phyloP scores from a whole-genome alignment of 2,888 invertebrate genomes.

The Rhamphomyia laevipes region DNA sequence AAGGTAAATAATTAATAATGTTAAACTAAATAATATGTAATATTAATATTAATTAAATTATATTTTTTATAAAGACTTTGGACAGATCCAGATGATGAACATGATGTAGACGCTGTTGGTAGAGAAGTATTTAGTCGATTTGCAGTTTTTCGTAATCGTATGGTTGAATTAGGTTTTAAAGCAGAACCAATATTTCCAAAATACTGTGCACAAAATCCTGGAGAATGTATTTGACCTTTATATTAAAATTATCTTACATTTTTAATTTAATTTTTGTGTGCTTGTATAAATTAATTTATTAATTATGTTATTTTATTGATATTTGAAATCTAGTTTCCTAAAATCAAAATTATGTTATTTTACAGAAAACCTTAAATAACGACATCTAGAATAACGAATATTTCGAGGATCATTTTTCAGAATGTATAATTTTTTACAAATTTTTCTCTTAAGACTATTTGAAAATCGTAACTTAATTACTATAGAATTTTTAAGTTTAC shows the following conservation, averaged over 20 bases:
- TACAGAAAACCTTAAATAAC: too few relatives aligned
- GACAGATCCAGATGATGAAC: slow-evolving; percentile 36
- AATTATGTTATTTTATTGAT: too few relatives aligned
- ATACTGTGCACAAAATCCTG: slow-evolving; percentile 38
- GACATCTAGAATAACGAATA: too few relatives aligned
- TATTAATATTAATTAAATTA: not conserved
- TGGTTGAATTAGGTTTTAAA: slow-evolving; percentile 34
- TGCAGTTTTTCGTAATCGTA: slow-evolving; percentile 36
- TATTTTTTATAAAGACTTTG: slow-evolving; percentile 24
- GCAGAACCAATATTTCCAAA: slow-evolving; percentile 38
- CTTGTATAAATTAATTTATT: not conserved
- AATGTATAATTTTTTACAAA: too few relatives aligned
- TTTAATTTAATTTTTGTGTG: slow-evolving; percentile 2
- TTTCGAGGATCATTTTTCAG: too few relatives aligned
- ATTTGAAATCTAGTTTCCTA: too few relatives aligned
- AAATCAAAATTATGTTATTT: too few relatives aligned
- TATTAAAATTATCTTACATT: slow-evolving; percentile 16
- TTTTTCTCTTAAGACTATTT: too few relatives aligned
- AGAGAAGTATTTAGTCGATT: slow-evolving; percentile 36
- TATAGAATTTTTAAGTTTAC: too few relatives aligned
- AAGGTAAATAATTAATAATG: slow-evolving; percentile 33
- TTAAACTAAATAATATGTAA: not conserved
- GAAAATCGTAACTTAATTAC: too few relatives aligned
- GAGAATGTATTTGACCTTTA: slow-evolving; percentile 38
- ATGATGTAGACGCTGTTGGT: slow-evolving; percentile 33